Percentiles rank a stretch among this genome's conserved stretches.
These are phyloP conservation scores for Charanyca ferruginea DNA, from an alignment of 2,888 invertebrate genomes.

Conservation along the genomic window DNA sequence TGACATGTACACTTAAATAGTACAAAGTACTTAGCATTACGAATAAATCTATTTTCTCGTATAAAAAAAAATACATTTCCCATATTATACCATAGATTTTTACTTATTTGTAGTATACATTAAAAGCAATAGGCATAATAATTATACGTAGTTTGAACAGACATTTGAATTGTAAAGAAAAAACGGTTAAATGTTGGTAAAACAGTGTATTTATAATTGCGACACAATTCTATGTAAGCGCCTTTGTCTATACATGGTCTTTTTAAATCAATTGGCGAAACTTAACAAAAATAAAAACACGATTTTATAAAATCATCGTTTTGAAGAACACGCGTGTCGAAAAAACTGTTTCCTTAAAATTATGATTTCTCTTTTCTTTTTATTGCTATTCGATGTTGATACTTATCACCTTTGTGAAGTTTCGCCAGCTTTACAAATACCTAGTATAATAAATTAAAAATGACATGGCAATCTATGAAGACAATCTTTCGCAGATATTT, in stretches of 20 bases:
- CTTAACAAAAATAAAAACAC: not conserved
- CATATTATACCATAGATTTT: slow-evolving; percentile 1
- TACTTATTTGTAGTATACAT: slow-evolving; percentile 12
- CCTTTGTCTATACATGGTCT: not conserved
- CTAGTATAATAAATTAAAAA: not conserved
- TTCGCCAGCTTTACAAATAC: not conserved
- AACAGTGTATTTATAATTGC: not conserved
- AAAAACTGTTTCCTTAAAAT: not conserved
- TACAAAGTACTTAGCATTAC: slow-evolving; percentile 59
- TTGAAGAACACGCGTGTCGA: too few species aligned
- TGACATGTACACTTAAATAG: slow-evolving; percentile 55
- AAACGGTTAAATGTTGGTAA: not conserved
- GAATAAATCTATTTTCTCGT: slow-evolving; percentile 57
- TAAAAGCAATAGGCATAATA: slow-evolving; percentile 26
- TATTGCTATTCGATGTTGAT: not conserved
- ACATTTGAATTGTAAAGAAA: slow-evolving; percentile 5
- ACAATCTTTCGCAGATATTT: not conserved
- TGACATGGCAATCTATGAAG: not conserved
- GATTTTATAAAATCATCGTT: not conserved
- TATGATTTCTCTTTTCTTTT: not conserved
- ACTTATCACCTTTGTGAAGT: not conserved
- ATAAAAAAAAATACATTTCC: slow-evolving; percentile 12
- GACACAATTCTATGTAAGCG: not conserved
- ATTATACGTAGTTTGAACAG: slow-evolving; percentile 12
- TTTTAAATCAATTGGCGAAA: too few species aligned